Conservation (phyloP, 2,888 invertebrate genomes). For the Branchinecta sandiegonensis region DNA sequence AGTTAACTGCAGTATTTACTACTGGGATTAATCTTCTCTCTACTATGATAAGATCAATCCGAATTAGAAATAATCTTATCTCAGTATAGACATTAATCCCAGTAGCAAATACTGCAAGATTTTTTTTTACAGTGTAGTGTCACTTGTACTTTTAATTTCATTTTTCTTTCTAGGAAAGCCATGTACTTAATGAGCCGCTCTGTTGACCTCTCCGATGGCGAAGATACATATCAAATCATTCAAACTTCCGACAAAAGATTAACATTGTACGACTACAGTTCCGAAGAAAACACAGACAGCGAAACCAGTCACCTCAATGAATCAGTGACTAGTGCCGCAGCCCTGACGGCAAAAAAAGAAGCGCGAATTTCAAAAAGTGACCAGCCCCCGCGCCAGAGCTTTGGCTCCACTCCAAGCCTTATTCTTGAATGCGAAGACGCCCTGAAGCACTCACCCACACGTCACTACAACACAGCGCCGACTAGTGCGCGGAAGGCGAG, state of each 20-base stretch:
- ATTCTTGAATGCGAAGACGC: conserved; percentile 11
- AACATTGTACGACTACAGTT: not conserved
- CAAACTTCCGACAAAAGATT: not conserved
- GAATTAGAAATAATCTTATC: too few species aligned
- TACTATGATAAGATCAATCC: too few species aligned
- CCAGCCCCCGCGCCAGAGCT: not conserved
- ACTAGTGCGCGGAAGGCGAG: not conserved
- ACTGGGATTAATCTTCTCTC: too few species aligned
- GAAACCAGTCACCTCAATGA: not conserved
- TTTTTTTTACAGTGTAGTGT: too few species aligned
- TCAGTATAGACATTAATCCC: too few species aligned
- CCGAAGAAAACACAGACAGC: not conserved
- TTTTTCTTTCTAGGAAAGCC: not conserved
- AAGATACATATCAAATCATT: conserved; percentile 5
- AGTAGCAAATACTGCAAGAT: too few species aligned
- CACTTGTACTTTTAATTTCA: not conserved
- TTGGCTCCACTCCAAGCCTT: conserved; percentile 1
- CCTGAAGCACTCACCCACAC: not conserved
- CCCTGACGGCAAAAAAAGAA: not conserved
- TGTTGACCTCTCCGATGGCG: conserved; percentile 3
- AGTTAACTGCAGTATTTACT: too few species aligned
- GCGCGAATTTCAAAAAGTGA: not conserved
- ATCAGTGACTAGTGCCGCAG: conserved; percentile 6
- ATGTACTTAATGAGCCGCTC: conserved; percentile 1
- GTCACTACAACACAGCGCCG: conserved; percentile 4